Percentiles rank a stretch among this genome's conserved stretches.
These are phyloP conservation scores for Phoxinus phoxinus DNA, from an alignment of 2,113 vertebrate species.

Conservation along the genomic window DNA sequence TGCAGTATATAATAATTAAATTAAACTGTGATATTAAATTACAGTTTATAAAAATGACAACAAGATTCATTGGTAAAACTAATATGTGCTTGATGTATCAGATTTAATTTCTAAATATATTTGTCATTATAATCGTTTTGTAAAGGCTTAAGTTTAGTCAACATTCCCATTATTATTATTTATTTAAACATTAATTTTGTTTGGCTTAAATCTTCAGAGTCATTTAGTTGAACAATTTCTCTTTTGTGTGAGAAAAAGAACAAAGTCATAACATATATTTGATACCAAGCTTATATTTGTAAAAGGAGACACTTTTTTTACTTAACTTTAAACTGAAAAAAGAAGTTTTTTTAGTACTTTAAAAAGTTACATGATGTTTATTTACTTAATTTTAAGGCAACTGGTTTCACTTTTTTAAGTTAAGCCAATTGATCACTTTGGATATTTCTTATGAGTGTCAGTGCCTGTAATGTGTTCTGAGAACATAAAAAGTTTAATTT, in stretches of 20 bases:
- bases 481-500: constrained; percentile 17
- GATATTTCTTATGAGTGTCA: neutral
- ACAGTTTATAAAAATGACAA: neutral
- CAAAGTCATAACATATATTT: neutral
- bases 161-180: neutral
- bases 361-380: too few species aligned
- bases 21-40: neutral
- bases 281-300: neutral
- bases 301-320: neutral
- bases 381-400: too few species aligned
- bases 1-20: neutral
- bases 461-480: neutral
- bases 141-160: neutral
- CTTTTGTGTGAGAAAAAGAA: neutral
- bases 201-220: neutral
- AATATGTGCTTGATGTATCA: neutral
- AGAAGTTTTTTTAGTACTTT: too few species aligned
- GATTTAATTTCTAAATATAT: neutral
- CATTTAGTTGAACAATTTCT: neutral
- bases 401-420: too few species aligned
- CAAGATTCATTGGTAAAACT: neutral
- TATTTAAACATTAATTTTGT: neutral
- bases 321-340: too few species aligned
- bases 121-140: too few species aligned
- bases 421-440: too few species aligned